phyloP scores from a whole-genome alignment of 2,113 vertebrate genomes.

The Alces alces region DNA sequence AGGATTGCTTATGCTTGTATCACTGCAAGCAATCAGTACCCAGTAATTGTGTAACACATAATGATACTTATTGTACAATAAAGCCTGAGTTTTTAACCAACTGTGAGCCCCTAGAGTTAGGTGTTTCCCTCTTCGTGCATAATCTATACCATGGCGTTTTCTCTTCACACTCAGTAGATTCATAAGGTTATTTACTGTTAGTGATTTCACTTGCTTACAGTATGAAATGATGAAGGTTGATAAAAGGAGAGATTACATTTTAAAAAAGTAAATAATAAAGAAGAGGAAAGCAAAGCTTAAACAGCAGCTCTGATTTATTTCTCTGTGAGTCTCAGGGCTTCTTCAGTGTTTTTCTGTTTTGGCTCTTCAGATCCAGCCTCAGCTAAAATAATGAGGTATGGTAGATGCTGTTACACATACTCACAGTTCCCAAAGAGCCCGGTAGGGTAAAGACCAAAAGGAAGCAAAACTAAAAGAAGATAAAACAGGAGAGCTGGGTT shows the following conservation, averaged over 20 bases:
- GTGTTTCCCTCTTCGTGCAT: neutral
- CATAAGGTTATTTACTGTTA: neutral
- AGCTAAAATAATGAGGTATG: neutral
- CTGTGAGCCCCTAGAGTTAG: neutral
- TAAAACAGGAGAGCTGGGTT: neutral
- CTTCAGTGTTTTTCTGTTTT: neutral
- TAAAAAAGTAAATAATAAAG: neutral
- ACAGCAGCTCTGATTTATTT: neutral
- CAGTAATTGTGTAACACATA: neutral
- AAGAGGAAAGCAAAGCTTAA: neutral
- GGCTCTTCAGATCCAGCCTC: neutral
- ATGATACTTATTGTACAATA: neutral
- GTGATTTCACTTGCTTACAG: neutral
- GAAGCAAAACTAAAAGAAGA: neutral
- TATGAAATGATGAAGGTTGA: neutral
- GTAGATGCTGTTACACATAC: neutral
- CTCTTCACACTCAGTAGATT: neutral
- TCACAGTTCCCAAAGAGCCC: neutral
- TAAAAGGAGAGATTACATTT: neutral
- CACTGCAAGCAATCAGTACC: neutral
- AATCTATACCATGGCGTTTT: neutral
- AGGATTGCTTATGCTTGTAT: neutral
- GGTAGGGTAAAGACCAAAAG: neutral
- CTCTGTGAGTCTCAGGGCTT: neutral
- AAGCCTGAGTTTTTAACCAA: neutral